Evolutionary conservation across 1,140 invertebrate species (phyloP).

Genomic region (Leucophenga varia): DNA sequence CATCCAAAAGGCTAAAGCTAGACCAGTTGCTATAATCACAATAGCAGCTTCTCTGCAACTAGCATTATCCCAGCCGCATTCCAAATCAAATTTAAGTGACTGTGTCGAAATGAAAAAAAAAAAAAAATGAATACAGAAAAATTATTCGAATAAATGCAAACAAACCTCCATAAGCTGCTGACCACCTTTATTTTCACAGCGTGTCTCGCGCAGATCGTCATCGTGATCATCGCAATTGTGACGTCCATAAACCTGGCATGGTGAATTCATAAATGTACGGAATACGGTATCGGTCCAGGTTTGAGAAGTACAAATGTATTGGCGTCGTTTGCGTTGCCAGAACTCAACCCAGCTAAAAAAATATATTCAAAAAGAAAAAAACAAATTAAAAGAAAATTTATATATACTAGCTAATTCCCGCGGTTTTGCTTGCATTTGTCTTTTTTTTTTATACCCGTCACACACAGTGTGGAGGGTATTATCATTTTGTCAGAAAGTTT

Average conservation of each 20-base stretch:
- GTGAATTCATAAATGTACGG: constrained; percentile 58
- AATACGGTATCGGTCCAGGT: constrained; percentile 57
- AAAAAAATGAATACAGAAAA: neutral
- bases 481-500: too few relatives aligned
- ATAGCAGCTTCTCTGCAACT: constrained; percentile 55
- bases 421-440: too few relatives aligned
- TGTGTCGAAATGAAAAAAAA: too few relatives aligned
- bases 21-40: constrained; percentile 56
- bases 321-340: constrained; percentile 80
- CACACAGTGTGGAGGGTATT: too few relatives aligned
- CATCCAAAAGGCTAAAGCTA: constrained; percentile 59
- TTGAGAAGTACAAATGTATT: constrained; percentile 68
- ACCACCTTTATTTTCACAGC: constrained; percentile 75
- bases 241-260: constrained; percentile 60
- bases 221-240: constrained; percentile 61
- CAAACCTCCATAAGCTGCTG: constrained; percentile 68
- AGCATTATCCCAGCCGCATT: constrained; percentile 76
- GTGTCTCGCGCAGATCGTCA: constrained; percentile 73
- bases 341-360: constrained; percentile 77
- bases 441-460: too few relatives aligned
- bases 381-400: constrained; percentile 3
- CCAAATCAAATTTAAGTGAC: constrained; percentile 75
- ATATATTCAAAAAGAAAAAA: constrained; percentile 17
- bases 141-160: neutral
- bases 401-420: neutral